phyloP scores from a whole-genome alignment of 2,113 vertebrate genomes.

The Pituophis catenifer region DNA sequence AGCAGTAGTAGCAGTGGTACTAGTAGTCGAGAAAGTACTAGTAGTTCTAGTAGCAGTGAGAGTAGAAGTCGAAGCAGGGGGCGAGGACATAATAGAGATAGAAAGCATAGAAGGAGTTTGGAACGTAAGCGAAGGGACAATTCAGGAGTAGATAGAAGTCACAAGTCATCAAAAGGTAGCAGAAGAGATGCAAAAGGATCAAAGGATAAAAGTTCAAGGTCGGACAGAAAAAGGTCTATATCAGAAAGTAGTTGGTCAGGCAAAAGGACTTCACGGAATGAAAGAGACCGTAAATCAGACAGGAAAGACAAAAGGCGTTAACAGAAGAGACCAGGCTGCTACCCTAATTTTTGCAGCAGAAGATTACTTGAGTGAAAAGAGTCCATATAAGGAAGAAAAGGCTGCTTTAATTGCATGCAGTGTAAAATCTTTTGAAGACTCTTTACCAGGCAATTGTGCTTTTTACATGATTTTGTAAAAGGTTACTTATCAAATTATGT shows the following conservation, averaged over 20 bases:
- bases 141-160: slow-evolving; percentile 78
- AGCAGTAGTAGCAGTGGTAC: slow-evolving; percentile 79
- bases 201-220: slow-evolving; percentile 84
- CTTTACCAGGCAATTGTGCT: slow-evolving; percentile 79
- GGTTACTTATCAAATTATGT: slow-evolving; percentile 78
- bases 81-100: slow-evolving; percentile 75
- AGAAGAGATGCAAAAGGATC: slow-evolving; percentile 82
- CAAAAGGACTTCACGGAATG: slow-evolving; percentile 82
- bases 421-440: slow-evolving; percentile 80
- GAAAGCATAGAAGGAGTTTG: slow-evolving; percentile 80
- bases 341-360: slow-evolving; percentile 77
- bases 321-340: slow-evolving; percentile 79
- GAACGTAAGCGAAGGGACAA: slow-evolving; percentile 82
- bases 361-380: slow-evolving; percentile 79
- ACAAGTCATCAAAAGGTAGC: slow-evolving; percentile 82
- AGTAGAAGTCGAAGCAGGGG: slow-evolving; percentile 80
- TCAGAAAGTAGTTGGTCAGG: slow-evolving; percentile 86
- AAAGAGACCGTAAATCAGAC: slow-evolving; percentile 95
- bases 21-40: slow-evolving; percentile 84
- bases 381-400: slow-evolving; percentile 75
- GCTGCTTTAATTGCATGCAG: slow-evolving; percentile 85
- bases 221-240: slow-evolving; percentile 85
- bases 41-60: slow-evolving; percentile 82
- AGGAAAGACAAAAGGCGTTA: slow-evolving; percentile 96
- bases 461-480: slow-evolving; percentile 84